Base-by-base conservation (phyloP, 2,888 invertebrate species). In the Acrobeloides nanus region DNA sequence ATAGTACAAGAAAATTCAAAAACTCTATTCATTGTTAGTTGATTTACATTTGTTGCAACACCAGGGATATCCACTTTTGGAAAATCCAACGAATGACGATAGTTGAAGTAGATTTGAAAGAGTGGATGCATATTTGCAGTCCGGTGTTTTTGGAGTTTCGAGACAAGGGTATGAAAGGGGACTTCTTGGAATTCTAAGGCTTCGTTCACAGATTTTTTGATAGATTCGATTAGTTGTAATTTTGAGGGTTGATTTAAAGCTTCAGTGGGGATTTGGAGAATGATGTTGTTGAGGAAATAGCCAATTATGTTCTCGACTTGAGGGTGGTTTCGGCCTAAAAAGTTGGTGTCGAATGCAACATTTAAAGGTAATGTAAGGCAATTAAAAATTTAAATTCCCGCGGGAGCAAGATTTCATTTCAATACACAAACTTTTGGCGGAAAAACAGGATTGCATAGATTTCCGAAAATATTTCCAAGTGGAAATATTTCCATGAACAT, bases 1-100 rank as follows among this genome's bases (percentile, higher is more conserved):
- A 69, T 51, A 4, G 68, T 69, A 25, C 61, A 55, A 1, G 64
- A 63, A 17, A 68, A 51, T 35, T 63, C 58, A 37, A 69, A 69
- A 12, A 61, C 57, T 12, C 56, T 56, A 32, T 66, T 68, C 33
- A 59, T 48, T 4, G 67, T 62, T 3, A 64, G 23, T 41, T 69
- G 69, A 3, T 44, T 42, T 23, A 68, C 55, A 21, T 45, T 47
- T 25, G 53, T 46, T 4, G 37, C 23, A 2, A 56, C 56, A 5
- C 38, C 38, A 12, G 24, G 45, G 15, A 69, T 47, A 2, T 53
- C 43, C 4, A 69, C 58, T 4, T 17, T 38, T 0, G 69, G 68
- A 43, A 60, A 69, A 25, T 69, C 69, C 21, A 69, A 53, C 21
- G 55, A 46, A 21, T 69, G 63, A 5, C 69, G 46, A 42, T 50